phyloP scores from a whole-genome alignment of 1,140 invertebrate genomes.

The roundworm (Caenorhabditis elegans) region WBcel235 BX284602.5:6283001-6283500 shows the following conservation, averaged over 20 bases:
- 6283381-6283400: neutral
- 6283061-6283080: too few species aligned
- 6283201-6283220: too few species aligned
- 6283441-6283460: neutral
- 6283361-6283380: neutral
- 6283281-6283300: neutral
- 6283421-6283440: conserved; percentile 4
- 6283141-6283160: too few species aligned
- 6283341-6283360: neutral
- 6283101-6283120: too few species aligned
- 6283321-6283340: conserved; percentile 9
- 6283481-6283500: neutral
- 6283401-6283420: neutral
- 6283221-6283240: conserved; percentile 13
- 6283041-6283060: too few species aligned
- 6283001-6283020: too few species aligned
- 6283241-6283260: neutral
- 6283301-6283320: neutral
- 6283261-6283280: neutral
- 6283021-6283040: too few species aligned
- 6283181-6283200: too few species aligned
- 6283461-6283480: conserved; percentile 13
- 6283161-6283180: too few species aligned
- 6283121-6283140: too few species aligned
- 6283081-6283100: too few species aligned